Conservation (phyloP, 2,888 invertebrate genomes). For the Liopterus haemorrhoidalis region DNA sequence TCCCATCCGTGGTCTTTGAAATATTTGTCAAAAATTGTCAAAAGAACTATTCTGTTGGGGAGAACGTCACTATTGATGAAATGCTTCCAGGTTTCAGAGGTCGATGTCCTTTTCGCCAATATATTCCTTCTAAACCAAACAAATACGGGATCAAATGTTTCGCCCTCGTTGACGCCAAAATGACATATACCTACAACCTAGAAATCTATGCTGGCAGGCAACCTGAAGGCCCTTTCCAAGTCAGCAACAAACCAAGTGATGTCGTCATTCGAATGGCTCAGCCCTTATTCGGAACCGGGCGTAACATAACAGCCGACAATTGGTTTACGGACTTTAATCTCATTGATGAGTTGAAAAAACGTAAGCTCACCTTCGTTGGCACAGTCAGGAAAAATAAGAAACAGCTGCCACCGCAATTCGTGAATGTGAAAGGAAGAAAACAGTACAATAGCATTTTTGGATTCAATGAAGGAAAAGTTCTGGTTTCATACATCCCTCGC, state of each 20-base stretch:
- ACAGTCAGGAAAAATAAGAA: conserved; percentile 18
- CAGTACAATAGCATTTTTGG: conserved; percentile 21
- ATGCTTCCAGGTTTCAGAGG: conserved; percentile 31
- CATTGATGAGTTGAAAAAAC: conserved; percentile 17
- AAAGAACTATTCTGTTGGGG: conserved; percentile 25
- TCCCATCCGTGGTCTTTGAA: conserved; percentile 31
- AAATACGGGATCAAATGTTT: conserved; percentile 37
- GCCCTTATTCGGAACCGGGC: conserved; percentile 24
- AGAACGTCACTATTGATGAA: conserved; percentile 35
- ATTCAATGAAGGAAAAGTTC: conserved; percentile 16
- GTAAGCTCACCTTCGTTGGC: conserved; percentile 20
- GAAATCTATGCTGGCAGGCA: conserved; percentile 31
- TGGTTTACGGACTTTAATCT: conserved; percentile 26
- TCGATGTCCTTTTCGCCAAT: conserved; percentile 11
- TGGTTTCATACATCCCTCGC: conserved; percentile 22
- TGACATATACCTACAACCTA: conserved; percentile 26
- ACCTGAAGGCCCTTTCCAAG: conserved; percentile 26
- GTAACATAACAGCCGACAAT: conserved; percentile 28
- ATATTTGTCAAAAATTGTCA: conserved; percentile 34
- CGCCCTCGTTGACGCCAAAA: conserved; percentile 27
- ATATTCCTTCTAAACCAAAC: conserved; percentile 32
- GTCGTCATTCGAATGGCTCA: conserved; percentile 26
- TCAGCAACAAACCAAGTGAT: conserved; percentile 26
- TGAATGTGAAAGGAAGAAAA: background rate
- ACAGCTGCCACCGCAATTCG: background rate